Base-by-base conservation (phyloP, 1,140 invertebrate genomes). In the Liolophura sinensis region DNA sequence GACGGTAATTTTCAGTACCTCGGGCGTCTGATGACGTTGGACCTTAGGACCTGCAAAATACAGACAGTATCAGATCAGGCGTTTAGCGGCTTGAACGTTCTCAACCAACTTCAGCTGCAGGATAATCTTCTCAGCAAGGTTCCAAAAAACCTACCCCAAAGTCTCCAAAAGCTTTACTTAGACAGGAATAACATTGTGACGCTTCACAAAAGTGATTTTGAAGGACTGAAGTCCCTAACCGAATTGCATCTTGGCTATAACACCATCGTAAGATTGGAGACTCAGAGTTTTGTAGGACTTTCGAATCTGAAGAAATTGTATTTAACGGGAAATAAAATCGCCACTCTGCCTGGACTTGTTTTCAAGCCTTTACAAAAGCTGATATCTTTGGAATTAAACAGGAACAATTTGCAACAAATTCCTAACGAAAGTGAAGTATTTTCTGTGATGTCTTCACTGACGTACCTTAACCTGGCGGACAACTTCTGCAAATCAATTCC, bases 371-470 rank as follows among this genome's bases (percentile, higher is more conserved):
- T 79, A 1, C 50, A 58, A n/a, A 57, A 64, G 18, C 70, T 79
- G 7, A 46, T 56, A 16, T 73, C 73, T 16, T 59, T 79, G 0
- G 66, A 71, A 16, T 57, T 79, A 11, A 73, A 73, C 54, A 74
- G 73, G 18, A 79, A 79, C 67, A 74, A 73, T 58, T 48, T 78
- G 7, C 62, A 66, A 46, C 48, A 27, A 40, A 68, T 74, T 60
- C 68, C 69, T 25, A 18, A 60, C 14, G 58, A 64, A 25, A 46
- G 56, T n/a, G 64, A 60, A 3, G 40, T 67, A 9, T 73, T 79
- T 50, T 54, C 62, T 1, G 54, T 62, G 11, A 58, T 73, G 61
- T 56, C 57, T 0, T 68, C 72, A 4, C 55, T 79, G 56, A 15
- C 50, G 12, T 74, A 70, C 58, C 63, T 79, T 5, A 73, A 73